Evolutionary conservation across 1,140 invertebrate genomes (phyloP), one percentile per base, ranked within the genome.

Genomic region (Spodoptera litura): DNA sequence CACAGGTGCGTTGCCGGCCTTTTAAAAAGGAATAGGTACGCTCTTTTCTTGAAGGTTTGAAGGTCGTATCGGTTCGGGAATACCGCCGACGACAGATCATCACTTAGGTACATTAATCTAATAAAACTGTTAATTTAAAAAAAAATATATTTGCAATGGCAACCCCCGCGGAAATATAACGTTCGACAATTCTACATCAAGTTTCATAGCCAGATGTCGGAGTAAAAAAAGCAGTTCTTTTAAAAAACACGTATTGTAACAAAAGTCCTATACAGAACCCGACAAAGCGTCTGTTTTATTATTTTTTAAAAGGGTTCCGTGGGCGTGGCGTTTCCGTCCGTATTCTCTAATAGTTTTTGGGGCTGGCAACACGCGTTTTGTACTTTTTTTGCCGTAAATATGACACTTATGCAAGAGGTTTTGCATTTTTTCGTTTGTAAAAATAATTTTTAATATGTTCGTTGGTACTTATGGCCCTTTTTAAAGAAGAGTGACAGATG

Each of bases 271-370:
- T 78, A 78, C 66, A 49, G 72, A 59, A 59, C 76, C 76, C 31
- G 44, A 64, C 75, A 64, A 70, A 71, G 49, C 25, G 56, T n/a
- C 56, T 27, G 77, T 78, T 78, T 78, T 78, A 78, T 78, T 78
- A 78, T 78, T 78, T 78, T 78, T 78, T 78, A 78, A 78, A 78
- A 78, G 66, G 77, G 77, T 78, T 73, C 68, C 77, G 77, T 72
- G 58, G 77, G 77, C 77, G 77, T 61, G 77, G 20, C 77, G 51
- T 51, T 78, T 78, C 77, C 77, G 77, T 78, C 59, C 55, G 58
- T 49, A 70, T 78, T 78, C 77, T 75, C 59, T 75, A 53, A 64
- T 75, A 75, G 73, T 64, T 75, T 75, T 75, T 72, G 77, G 77
- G 77, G 77, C 35, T 78, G 68, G 77, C 59, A 78, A 78, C 51